These are phyloP conservation scores for Oryzias melastigma DNA, from an alignment of 2,113 vertebrate genomes.

Conservation along the genomic window DNA sequence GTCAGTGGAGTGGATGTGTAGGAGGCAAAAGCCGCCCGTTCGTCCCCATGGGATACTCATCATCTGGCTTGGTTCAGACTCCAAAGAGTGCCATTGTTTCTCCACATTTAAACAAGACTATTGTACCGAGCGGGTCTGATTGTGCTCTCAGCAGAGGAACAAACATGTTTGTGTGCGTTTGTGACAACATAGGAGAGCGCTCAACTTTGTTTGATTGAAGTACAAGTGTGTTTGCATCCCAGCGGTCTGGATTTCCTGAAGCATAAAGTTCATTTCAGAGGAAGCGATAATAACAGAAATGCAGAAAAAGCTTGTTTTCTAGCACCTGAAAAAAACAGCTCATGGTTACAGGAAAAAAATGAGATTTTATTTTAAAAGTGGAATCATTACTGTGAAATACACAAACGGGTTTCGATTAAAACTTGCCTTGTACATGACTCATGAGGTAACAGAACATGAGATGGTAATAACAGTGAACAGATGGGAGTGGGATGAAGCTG, in stretches of 20 bases:
- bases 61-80: conserved; percentile 63
- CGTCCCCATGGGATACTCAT: conserved; percentile 61
- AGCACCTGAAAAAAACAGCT: too few relatives aligned
- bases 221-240: conserved; percentile 10
- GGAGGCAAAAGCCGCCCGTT: conserved; percentile 63
- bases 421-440: conserved; percentile 22
- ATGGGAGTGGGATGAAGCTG: conserved; percentile 61
- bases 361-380: neutral
- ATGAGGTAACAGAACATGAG: conserved; percentile 26
- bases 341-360: neutral
- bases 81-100: conserved; percentile 69
- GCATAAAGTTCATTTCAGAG: too few relatives aligned
- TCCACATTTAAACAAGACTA: conserved; percentile 63
- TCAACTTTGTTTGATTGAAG: conserved; percentile 14
- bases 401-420: neutral
- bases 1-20: conserved; percentile 48
- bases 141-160: conserved; percentile 48
- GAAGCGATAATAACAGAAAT: too few relatives aligned
- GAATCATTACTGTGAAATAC: neutral
- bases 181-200: conserved; percentile 24
- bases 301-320: too few relatives aligned
- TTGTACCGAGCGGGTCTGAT: conserved; percentile 61
- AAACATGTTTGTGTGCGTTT: conserved; percentile 33
- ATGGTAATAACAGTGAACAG: conserved; percentile 44
- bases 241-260: too few relatives aligned